phyloP scores from a whole-genome alignment of 2,888 invertebrate genomes.

The Drosophila neoperkinsi region DNA sequence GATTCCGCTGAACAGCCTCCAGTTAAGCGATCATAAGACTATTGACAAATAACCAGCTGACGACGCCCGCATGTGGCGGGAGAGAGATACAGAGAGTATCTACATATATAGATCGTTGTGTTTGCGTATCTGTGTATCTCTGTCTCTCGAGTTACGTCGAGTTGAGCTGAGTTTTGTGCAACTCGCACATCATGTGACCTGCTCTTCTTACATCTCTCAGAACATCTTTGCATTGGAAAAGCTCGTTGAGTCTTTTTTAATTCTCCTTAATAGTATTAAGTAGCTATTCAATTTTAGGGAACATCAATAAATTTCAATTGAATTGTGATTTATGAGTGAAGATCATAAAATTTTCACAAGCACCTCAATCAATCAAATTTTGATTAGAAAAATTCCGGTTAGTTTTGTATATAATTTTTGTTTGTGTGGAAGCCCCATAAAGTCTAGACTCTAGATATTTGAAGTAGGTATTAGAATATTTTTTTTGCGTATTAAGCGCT shows the following conservation, averaged over 20 bases:
- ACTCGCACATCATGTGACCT: slow-evolving; percentile 69
- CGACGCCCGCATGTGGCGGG: slow-evolving; percentile 26
- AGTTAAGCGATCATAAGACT: slow-evolving; percentile 60
- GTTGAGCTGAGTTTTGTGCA: slow-evolving; percentile 75
- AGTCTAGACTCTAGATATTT: slow-evolving; percentile 26
- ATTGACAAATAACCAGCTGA: slow-evolving; percentile 48
- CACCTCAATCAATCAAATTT: slow-evolving; percentile 61
- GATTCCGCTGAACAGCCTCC: slow-evolving; percentile 38
- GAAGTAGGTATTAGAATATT: slow-evolving; percentile 17
- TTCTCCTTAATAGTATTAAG: slow-evolving; percentile 14
- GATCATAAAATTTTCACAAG: slow-evolving; percentile 42
- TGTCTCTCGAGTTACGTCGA: slow-evolving; percentile 50
- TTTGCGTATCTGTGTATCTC: slow-evolving; percentile 30
- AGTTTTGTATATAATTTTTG: slow-evolving; percentile 13
- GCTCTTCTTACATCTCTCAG: slow-evolving; percentile 20
- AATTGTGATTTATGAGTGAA: slow-evolving; percentile 69
- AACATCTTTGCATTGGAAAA: slow-evolving; percentile 22
- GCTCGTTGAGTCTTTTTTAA: background rate
- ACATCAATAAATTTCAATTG: slow-evolving; percentile 51
- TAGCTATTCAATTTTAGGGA: slow-evolving; percentile 19
- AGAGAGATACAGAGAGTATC: slow-evolving; percentile 31
- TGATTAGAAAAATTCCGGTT: slow-evolving; percentile 57
- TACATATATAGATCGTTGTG: slow-evolving; percentile 13
- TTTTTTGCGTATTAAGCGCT: slow-evolving; percentile 24
- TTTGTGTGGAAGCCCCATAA: slow-evolving; percentile 37